Evolutionary conservation across 2,113 vertebrate genomes (phyloP).

Genomic region (Apteryx mantelli): DNA sequence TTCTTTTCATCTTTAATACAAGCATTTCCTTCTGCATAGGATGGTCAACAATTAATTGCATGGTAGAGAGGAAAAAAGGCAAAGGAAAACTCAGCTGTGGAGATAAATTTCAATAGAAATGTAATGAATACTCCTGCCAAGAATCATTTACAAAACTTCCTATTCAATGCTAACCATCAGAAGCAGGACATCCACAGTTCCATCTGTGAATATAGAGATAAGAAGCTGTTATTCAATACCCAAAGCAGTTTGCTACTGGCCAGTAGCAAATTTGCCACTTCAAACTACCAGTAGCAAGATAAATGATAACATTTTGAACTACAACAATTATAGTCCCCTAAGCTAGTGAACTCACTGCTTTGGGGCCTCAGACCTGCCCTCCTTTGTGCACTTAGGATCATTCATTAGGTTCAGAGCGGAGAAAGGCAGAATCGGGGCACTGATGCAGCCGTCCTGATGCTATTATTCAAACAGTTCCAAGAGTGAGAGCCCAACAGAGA

Average conservation of each 20-base stretch:
- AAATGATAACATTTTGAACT: not conserved
- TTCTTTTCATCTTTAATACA: slow-evolving; percentile 43
- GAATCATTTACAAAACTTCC: slow-evolving; percentile 56
- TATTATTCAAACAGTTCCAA: not conserved
- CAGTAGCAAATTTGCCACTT: not conserved
- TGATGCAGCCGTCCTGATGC: not conserved
- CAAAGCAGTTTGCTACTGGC: slow-evolving; percentile 10
- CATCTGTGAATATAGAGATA: slow-evolving; percentile 55
- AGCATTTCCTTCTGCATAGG: slow-evolving; percentile 52
- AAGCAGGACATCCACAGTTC: slow-evolving; percentile 24
- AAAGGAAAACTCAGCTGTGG: slow-evolving; percentile 49
- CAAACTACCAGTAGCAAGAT: not conserved
- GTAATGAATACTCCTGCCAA: slow-evolving; percentile 49
- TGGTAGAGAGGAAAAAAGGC: not conserved
- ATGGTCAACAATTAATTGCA: slow-evolving; percentile 57
- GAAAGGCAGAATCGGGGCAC: not conserved
- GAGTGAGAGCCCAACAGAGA: not conserved
- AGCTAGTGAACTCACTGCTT: not conserved
- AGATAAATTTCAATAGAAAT: slow-evolving; percentile 53
- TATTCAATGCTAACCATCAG: slow-evolving; percentile 35
- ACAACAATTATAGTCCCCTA: not conserved
- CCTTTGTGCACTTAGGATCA: not conserved
- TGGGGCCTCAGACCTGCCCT: not conserved
- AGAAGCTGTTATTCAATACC: slow-evolving; percentile 33
- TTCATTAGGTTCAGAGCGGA: not conserved